A percentile compares a stretch with the other conserved stretches of the same genome.
These are phyloP conservation scores for Neodontobutis hainanensis DNA, from an alignment of 2,113 vertebrate genomes.

Conservation along the genomic window DNA sequence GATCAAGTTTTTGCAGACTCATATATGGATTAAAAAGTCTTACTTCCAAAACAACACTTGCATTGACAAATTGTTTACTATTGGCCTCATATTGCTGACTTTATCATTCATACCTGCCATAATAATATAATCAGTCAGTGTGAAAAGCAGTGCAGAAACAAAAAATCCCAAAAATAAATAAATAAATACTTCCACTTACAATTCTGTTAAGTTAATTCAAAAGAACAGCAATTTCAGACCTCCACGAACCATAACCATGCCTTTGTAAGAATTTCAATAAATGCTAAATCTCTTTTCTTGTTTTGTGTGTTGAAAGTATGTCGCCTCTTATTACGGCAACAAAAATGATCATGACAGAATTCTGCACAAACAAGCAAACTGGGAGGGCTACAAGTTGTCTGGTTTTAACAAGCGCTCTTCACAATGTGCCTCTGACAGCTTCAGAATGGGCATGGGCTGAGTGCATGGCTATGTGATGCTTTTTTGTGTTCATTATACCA, in stretches of 20 bases:
- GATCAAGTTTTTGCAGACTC: too few species aligned
- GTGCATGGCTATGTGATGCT: constrained; percentile 11
- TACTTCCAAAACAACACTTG: too few species aligned
- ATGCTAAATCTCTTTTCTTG: not conserved
- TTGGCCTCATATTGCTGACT: too few species aligned
- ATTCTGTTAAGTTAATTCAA: too few species aligned
- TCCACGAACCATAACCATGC: not conserved
- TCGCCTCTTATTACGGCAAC: constrained; percentile 31
- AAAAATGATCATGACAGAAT: constrained; percentile 47
- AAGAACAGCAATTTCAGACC: too few species aligned
- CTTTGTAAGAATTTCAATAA: constrained; percentile 15
- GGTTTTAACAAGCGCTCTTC: constrained; percentile 57
- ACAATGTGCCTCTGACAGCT: constrained; percentile 37
- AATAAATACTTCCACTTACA: too few species aligned
- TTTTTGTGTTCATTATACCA: constrained; percentile 49
- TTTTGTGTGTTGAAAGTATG: constrained; percentile 10
- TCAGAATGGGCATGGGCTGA: not conserved
- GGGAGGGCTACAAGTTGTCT: constrained; percentile 43
- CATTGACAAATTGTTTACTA: too few species aligned
- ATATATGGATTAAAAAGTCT: too few species aligned
- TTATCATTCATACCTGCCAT: too few species aligned
- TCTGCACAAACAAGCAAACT: constrained; percentile 53
- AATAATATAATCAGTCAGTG: too few species aligned
- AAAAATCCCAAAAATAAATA: too few species aligned
- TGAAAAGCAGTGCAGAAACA: too few species aligned